A percentile compares a stretch with the other conserved stretches of the same genome.
Conservation (phyloP, 2,888 invertebrate species). For the Cheilosia pagana region DNA sequence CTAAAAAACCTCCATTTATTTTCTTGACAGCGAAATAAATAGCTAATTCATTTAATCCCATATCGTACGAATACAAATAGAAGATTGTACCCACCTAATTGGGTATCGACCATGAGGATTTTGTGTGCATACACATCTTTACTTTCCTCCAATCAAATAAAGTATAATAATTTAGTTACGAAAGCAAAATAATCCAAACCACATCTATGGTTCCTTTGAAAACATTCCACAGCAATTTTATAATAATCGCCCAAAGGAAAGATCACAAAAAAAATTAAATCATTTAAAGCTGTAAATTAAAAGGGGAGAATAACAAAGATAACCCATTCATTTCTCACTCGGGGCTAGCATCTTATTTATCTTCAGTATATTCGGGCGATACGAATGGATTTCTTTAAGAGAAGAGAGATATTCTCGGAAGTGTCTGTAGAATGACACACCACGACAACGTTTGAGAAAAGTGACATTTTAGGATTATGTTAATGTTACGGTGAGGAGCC, state of each 20-base stretch:
- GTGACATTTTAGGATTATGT: constrained; percentile 18
- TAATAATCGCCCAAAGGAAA: constrained; percentile 37
- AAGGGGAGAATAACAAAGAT: constrained; percentile 48
- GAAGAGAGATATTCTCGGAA: constrained; percentile 28
- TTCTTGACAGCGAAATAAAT: constrained; percentile 40
- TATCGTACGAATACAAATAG: constrained; percentile 11
- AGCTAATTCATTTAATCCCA: constrained; percentile 29
- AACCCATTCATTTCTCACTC: constrained; percentile 47
- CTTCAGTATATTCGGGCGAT: constrained; percentile 27
- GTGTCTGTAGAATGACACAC: neutral
- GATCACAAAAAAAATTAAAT: constrained; percentile 53
- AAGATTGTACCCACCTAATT: constrained; percentile 47
- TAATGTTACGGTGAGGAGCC: constrained; percentile 3
- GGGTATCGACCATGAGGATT: constrained; percentile 37
- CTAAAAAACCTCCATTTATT: constrained; percentile 15
- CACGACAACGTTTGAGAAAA: neutral
- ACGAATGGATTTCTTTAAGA: constrained; percentile 48
- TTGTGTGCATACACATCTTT: constrained; percentile 4
- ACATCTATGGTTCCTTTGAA: constrained; percentile 16
- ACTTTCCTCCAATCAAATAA: constrained; percentile 20
- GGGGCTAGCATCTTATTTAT: constrained; percentile 61
- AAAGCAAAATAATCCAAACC: constrained; percentile 3
- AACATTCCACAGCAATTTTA: neutral
- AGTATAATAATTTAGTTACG: neutral
- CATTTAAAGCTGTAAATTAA: constrained; percentile 61